phyloP scores from a whole-genome alignment of 2,113 vertebrate genomes.

The Triplophysa tibetana region DNA sequence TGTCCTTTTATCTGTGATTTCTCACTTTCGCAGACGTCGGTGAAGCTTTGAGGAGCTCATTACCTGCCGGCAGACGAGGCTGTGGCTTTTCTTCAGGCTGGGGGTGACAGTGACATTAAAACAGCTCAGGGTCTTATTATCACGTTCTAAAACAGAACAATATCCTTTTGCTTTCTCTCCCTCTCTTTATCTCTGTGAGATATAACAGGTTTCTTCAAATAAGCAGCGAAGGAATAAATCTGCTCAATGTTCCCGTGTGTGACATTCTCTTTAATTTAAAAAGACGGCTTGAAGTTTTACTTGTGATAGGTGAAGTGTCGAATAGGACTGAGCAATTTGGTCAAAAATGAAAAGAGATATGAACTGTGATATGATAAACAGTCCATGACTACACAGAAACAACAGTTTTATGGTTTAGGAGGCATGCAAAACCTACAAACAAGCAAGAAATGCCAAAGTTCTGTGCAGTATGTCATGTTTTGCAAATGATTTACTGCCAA shows the following conservation, averaged over 20 bases:
- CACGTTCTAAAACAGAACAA: conserved; percentile 35
- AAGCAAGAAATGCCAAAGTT: neutral
- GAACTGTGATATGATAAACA: neutral
- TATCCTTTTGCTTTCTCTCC: neutral
- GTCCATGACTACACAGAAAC: neutral
- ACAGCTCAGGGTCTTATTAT: conserved; percentile 38
- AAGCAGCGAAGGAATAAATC: neutral
- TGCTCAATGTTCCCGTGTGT: neutral
- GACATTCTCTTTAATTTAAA: neutral
- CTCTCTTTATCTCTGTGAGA: neutral
- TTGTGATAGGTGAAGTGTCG: neutral
- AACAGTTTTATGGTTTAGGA: neutral
- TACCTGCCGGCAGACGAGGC: conserved; percentile 55
- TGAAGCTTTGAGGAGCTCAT: conserved; percentile 62
- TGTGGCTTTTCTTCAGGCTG: conserved; percentile 28
- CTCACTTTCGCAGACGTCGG: conserved; percentile 33
- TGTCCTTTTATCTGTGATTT: conserved; percentile 25
- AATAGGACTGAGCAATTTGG: neutral
- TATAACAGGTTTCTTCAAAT: neutral
- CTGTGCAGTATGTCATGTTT: too few relatives aligned
- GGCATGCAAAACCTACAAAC: neutral
- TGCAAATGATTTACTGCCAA: too few relatives aligned
- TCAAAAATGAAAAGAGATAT: neutral
- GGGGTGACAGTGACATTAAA: conserved; percentile 48
- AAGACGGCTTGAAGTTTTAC: neutral